Conservation (phyloP, 2,113 vertebrate species). For the Leptocoma aspasia region DNA sequence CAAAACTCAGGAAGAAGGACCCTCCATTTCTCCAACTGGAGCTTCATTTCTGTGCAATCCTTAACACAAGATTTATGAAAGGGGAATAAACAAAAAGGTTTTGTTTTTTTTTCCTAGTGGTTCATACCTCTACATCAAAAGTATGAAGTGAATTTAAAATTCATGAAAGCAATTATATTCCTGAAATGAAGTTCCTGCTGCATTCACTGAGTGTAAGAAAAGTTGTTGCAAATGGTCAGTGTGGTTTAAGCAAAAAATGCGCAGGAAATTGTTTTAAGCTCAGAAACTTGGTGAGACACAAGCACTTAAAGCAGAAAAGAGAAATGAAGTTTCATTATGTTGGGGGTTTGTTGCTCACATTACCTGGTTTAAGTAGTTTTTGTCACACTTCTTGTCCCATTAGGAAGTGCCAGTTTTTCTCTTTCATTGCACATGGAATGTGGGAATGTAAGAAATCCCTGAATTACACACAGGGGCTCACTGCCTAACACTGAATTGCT, state of each 20-base stretch:
- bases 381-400: background rate
- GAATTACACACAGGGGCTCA: conserved; percentile 22
- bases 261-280: background rate
- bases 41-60: background rate
- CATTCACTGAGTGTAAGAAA: background rate
- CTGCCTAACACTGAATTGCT: background rate
- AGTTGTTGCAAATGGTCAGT: background rate
- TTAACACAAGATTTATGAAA: background rate
- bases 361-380: background rate
- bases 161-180: background rate
- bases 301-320: background rate
- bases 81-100: background rate
- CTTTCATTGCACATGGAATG: background rate
- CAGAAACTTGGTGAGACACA: background rate
- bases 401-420: background rate
- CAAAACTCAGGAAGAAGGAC: background rate
- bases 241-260: background rate
- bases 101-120: background rate
- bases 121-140: background rate
- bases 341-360: background rate
- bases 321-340: background rate
- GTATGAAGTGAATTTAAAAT: background rate
- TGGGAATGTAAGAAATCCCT: background rate
- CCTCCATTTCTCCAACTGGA: background rate
- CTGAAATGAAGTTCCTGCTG: background rate